Base-by-base conservation (phyloP, 2,888 invertebrate species). In the Rhingia rostrata region DNA sequence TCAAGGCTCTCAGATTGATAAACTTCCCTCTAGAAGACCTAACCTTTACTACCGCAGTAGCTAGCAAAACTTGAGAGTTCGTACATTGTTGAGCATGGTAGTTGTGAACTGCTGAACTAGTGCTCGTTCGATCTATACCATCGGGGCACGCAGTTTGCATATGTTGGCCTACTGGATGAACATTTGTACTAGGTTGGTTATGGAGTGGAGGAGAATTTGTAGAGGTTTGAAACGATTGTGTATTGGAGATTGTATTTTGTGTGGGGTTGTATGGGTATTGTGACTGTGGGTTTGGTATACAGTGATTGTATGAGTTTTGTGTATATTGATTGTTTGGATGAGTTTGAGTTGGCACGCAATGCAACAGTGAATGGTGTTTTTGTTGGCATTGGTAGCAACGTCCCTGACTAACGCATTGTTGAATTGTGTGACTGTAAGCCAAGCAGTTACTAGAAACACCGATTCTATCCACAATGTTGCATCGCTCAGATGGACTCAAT, bases 311-410 rank as follows among this genome's bases (percentile, higher is more conserved):
- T n/a, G n/a, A n/a, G n/a, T n/a, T n/a, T n/a, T n/a, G n/a, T n/a
- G n/a, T n/a, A n/a, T n/a, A n/a, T 7, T 47, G 4, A 22, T 10
- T 47, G 6, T 4, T 47, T 47, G 22, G 1, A 2, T 47, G 12
- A 14, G 4, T 6, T 47, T 47, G 47, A 22, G 4, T 5, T 1
- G 12, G 4, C 33, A 32, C 5, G 14, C 4, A 43, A 41, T 67
- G 67, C 6, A 67, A 22, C 5, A 67, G 54, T 3, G 67, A 37
- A 9, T 67, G 54, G 14, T 54, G 54, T 4, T 43, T 33, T 43
- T 67, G 54, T 30, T 67, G 67, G 45, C 54, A 67, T 14, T 54
- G 22, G 10, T 45, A 54, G 43, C 35, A 67, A 30, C 54, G 41
- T 22, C 14, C 14, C 12, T 43, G 53, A 9, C 66, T 67, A 3